These are phyloP conservation scores for Chrosomus eos DNA, from an alignment of 2,797 vertebrate species.

Conservation along the genomic window DNA sequence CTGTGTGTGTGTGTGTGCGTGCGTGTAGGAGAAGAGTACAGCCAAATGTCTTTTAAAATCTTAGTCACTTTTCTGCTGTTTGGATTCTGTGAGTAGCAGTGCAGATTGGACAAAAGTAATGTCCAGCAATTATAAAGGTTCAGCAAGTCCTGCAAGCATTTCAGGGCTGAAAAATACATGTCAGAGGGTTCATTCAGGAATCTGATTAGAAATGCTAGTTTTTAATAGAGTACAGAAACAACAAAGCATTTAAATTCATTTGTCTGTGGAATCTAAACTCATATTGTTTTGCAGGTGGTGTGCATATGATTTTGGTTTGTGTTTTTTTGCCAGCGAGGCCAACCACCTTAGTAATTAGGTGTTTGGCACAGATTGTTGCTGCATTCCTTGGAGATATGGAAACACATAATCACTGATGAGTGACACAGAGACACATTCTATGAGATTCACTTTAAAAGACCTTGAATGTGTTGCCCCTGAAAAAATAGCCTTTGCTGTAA, in stretches of 20 bases:
- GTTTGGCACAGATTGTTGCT: slow-evolving; percentile 32
- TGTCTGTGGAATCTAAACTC: neutral
- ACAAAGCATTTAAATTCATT: slow-evolving; percentile 2
- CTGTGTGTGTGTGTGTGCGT: neutral
- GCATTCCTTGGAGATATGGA: neutral
- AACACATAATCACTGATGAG: slow-evolving; percentile 1
- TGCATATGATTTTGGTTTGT: slow-evolving; percentile 19
- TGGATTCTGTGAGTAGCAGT: neutral
- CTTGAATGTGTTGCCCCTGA: neutral
- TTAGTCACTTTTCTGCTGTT: neutral
- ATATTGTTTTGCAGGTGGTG: slow-evolving; percentile 19
- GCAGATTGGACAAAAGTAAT: slow-evolving; percentile 11
- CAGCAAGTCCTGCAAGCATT: neutral
- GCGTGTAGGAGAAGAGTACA: neutral
- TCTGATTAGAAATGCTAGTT: slow-evolving; percentile 21
- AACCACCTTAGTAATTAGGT: slow-evolving; percentile 28
- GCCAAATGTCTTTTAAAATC: slow-evolving; percentile 25
- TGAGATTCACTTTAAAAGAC: slow-evolving; percentile 4
- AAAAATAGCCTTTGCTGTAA: slow-evolving; percentile 21
- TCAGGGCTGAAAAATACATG: slow-evolving; percentile 5
- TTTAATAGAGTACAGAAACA: slow-evolving; percentile 25
- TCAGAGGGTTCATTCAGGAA: slow-evolving; percentile 14
- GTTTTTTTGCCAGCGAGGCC: slow-evolving; percentile 29
- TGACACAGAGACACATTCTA: slow-evolving; percentile 14
- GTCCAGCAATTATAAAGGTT: slow-evolving; percentile 22